A percentile compares a stretch with the other conserved stretches of the same genome.
phyloP scores from a whole-genome alignment of 2,113 vertebrate species.

The Xyliphius kryptos region DNA sequence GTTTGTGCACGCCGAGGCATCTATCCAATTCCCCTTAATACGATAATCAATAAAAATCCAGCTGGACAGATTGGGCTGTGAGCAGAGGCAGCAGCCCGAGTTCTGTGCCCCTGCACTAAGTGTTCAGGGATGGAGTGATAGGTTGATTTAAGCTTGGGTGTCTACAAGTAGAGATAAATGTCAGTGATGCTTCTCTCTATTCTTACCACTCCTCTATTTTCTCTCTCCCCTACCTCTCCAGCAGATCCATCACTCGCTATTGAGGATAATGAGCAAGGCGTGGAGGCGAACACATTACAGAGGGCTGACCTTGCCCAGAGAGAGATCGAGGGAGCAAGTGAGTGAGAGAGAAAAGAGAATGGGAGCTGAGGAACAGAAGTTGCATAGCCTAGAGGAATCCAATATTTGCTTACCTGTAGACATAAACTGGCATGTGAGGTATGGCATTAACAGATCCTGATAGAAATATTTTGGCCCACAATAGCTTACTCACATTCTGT shows the following conservation, averaged over 20 bases:
- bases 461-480: too few relatives aligned
- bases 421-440: too few relatives aligned
- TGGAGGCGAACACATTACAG: constrained; percentile 45
- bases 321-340: constrained; percentile 18
- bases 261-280: constrained; percentile 48
- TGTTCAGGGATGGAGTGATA: constrained; percentile 52
- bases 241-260: constrained; percentile 47
- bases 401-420: not conserved
- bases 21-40: constrained; percentile 52
- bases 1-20: constrained; percentile 62
- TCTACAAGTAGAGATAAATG: constrained; percentile 41
- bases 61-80: constrained; percentile 41
- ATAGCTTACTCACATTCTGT: too few relatives aligned
- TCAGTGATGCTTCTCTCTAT: constrained; percentile 32
- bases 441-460: too few relatives aligned
- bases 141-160: constrained; percentile 50
- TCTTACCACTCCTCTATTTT: constrained; percentile 1
- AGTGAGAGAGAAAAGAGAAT: not conserved
- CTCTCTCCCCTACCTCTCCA: constrained; percentile 20
- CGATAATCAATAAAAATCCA: constrained; percentile 44
- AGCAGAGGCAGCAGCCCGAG: constrained; percentile 38
- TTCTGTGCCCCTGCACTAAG: constrained; percentile 48
- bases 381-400: too few relatives aligned
- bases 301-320: constrained; percentile 39
- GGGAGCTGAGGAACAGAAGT: not conserved